phyloP scores from a whole-genome alignment of 2,797 vertebrate genomes.

The Ibycter americanus region DNA sequence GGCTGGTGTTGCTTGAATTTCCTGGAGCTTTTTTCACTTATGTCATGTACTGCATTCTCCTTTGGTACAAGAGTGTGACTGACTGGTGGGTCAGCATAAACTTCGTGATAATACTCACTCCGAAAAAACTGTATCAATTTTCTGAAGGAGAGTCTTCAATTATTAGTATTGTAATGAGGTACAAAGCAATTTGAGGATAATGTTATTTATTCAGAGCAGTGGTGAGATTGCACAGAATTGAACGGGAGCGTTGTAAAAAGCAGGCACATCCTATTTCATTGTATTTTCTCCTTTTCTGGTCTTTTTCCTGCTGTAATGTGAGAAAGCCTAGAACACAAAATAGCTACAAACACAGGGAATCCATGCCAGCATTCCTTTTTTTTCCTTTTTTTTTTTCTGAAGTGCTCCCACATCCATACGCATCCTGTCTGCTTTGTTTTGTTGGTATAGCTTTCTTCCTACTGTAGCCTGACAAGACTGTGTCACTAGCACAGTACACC shows the following conservation, averaged over 20 bases:
- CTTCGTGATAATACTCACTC: background rate
- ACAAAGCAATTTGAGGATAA: background rate
- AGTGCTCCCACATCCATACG: background rate
- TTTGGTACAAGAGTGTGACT: background rate
- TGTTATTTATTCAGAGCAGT: background rate
- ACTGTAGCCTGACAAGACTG: background rate
- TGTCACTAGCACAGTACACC: background rate
- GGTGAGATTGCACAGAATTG: background rate
- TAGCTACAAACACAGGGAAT: background rate
- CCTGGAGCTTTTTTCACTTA: background rate
- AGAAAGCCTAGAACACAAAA: background rate
- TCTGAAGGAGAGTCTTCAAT: conserved; percentile 24
- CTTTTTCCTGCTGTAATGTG: background rate
- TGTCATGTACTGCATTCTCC: background rate
- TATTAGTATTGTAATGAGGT: conserved; percentile 26
- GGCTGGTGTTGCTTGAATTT: background rate
- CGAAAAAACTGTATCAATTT: background rate
- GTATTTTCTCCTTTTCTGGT: background rate
- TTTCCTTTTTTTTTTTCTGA: background rate
- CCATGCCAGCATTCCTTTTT: background rate
- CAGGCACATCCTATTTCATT: background rate
- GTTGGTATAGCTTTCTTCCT: background rate
- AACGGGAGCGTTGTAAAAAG: background rate
- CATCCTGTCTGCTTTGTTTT: background rate
- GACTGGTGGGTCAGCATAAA: background rate